These are phyloP conservation scores for Cephus nigrinus DNA, from an alignment of 2,888 invertebrate species.

Conservation along the genomic window DNA sequence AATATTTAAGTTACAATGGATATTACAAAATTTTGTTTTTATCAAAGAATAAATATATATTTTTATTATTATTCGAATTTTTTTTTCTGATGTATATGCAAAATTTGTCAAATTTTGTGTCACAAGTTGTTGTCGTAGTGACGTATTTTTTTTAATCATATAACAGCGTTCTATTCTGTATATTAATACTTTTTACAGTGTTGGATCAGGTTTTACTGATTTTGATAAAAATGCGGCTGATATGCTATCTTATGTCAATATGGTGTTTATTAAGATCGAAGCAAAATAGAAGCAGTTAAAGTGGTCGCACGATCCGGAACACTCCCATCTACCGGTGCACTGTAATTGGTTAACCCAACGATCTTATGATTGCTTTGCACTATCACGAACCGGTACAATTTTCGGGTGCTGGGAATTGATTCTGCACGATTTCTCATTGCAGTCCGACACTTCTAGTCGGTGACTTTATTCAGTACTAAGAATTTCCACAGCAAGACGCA, in stretches of 20 bases:
- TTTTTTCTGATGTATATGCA: too few species aligned
- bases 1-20: background rate
- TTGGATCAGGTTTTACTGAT: background rate
- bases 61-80: background rate
- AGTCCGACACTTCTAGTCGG: background rate
- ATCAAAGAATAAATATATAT: background rate
- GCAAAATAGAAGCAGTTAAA: background rate
- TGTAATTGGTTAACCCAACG: background rate
- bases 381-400: background rate
- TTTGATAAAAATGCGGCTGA: background rate
- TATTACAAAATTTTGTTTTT: background rate
- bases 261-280: background rate
- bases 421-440: background rate
- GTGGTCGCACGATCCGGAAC: background rate
- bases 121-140: too few species aligned
- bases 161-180: background rate
- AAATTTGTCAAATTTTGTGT: too few species aligned
- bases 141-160: background rate
- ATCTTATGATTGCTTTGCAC: background rate
- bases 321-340: background rate
- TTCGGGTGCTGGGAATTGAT: background rate
- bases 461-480: background rate
- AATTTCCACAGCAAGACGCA: background rate
- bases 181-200: background rate
- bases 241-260: background rate